A percentile compares a stretch with the other conserved stretches of the same genome.
These are phyloP conservation scores for Itoplectis maculator DNA, from an alignment of 2,888 invertebrate genomes.

Conservation along the genomic window DNA sequence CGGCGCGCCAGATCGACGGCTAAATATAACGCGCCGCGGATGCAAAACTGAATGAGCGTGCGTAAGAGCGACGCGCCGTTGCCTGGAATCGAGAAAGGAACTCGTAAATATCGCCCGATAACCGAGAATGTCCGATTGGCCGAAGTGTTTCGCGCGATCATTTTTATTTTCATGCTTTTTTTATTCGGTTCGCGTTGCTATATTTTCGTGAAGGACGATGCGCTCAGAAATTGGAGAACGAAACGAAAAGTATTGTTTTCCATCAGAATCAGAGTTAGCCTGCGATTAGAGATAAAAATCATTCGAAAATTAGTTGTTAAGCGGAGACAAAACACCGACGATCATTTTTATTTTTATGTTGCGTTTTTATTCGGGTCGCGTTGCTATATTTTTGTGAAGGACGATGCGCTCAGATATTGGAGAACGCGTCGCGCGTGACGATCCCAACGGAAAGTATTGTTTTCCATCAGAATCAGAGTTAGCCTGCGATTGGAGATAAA, in stretches of 20 bases:
- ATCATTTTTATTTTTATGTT: neutral
- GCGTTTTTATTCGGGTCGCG: neutral
- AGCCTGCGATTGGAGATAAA: neutral
- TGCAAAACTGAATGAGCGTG: constrained; percentile 55
- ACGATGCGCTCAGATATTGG: neutral
- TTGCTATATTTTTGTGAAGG: neutral
- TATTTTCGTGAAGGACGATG: neutral
- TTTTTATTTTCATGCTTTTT: neutral
- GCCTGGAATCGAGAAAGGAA: constrained; percentile 22
- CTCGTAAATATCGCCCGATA: neutral
- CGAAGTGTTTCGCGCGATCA: neutral
- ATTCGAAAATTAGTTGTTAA: too few relatives aligned
- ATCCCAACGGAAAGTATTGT: too few relatives aligned
- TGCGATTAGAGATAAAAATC: neutral
- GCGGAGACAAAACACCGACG: too few relatives aligned
- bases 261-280: neutral
- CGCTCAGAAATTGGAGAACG: too few relatives aligned
- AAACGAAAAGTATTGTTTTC: too few relatives aligned
- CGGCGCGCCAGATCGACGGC: constrained; percentile 34
- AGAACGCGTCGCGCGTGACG: too few relatives aligned
- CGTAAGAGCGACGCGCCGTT: constrained; percentile 9
- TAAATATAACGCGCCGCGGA: constrained; percentile 53
- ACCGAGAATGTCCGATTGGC: neutral
- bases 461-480: neutral
- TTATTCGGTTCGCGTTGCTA: neutral